Conservation (phyloP, 2,113 vertebrate genomes). For the Phodopus roborovskii region DNA sequence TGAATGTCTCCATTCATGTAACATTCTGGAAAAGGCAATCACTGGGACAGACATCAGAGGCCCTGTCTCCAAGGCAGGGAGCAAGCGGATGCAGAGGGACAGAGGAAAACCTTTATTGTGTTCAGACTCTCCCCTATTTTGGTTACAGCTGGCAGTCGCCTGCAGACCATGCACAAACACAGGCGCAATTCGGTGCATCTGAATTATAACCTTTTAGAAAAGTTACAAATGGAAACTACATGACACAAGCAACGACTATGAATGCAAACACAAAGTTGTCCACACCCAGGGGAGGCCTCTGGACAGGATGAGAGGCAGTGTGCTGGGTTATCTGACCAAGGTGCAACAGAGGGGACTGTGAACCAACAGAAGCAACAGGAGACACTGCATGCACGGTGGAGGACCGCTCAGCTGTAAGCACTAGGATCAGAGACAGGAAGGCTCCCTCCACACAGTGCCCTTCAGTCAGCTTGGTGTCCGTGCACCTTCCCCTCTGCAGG, state of each 20-base stretch:
- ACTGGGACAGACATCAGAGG: background rate
- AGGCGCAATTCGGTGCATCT: background rate
- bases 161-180: background rate
- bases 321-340: background rate
- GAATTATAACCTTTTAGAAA: background rate
- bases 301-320: background rate
- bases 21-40: background rate
- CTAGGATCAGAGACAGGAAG: background rate
- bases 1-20: background rate
- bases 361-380: background rate
- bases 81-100: background rate
- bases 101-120: background rate
- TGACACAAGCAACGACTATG: background rate
- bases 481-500: background rate
- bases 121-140: background rate
- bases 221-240: slow-evolving; percentile 29
- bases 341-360: background rate
- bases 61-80: background rate
- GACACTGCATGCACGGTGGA: background rate
- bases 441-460: background rate
- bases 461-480: background rate
- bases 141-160: background rate
- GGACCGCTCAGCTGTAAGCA: background rate
- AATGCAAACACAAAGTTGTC: background rate
- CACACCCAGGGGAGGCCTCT: background rate